Conservation (phyloP, 2,888 invertebrate genomes). For the Ochlodes sylvanus region DNA sequence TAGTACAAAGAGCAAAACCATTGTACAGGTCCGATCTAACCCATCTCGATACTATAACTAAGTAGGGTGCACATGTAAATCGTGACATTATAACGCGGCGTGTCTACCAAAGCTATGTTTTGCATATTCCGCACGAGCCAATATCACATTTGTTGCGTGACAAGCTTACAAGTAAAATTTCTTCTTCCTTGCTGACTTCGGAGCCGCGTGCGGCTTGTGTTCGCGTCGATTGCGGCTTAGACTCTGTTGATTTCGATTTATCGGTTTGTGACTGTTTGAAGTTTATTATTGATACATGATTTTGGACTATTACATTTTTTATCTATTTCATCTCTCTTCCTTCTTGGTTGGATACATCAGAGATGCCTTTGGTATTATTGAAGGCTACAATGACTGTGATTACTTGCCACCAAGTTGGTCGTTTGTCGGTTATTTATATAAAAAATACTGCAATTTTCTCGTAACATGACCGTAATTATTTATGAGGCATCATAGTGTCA, state of each 20-base stretch:
- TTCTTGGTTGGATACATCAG: too few species aligned
- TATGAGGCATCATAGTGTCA: too few species aligned
- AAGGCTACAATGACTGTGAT: too few species aligned
- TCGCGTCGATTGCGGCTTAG: constrained; percentile 15
- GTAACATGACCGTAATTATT: too few species aligned
- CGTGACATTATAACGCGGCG: constrained; percentile 44
- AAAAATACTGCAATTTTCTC: too few species aligned
- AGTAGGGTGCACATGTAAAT: constrained; percentile 45
- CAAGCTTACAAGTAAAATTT: constrained; percentile 40
- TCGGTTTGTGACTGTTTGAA: neutral
- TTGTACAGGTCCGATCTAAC: neutral
- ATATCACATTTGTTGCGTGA: constrained; percentile 43
- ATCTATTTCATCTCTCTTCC: too few species aligned
- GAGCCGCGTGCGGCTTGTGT: constrained; percentile 10
- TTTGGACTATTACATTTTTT: too few species aligned
- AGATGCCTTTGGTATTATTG: too few species aligned
- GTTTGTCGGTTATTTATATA: too few species aligned
- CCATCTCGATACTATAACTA: constrained; percentile 1
- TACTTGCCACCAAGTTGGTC: too few species aligned
- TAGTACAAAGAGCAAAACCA: neutral
- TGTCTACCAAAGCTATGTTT: constrained; percentile 44
- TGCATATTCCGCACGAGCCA: constrained; percentile 51
- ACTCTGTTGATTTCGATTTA: neutral
- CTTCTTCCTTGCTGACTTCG: constrained; percentile 28
- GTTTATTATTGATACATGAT: neutral